Evolutionary conservation across 2,888 invertebrate genomes (phyloP), one percentile per base, ranked within the genome.

Genomic region (Drosophila algonquin): DNA sequence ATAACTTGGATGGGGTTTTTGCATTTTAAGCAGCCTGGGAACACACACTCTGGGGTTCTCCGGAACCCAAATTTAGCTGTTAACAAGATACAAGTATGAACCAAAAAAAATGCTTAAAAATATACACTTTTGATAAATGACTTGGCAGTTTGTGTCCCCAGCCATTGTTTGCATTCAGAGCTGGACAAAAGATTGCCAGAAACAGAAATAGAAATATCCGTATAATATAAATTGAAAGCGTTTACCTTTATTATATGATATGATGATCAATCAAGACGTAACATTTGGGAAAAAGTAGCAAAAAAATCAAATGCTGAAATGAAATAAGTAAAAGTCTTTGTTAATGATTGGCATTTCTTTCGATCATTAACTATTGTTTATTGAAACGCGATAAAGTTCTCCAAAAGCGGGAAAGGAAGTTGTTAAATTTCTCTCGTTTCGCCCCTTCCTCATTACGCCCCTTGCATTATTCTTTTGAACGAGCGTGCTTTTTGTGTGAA

Each of bases 381-480:
- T 63, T 62, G 30, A 40, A 30, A 9, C 2, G 46, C 12, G 16
- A 35, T 40, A 67, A 65, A 65, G 67, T 67, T 67, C 65, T 64
- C 27, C 44, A 27, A 16, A 27, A 16, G 7, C 54, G 14, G 12
- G 2, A 44, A 50, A 65, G 65, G 65, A 67, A 67, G 65, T 67
- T 35, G 51, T 65, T 67, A 67, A 57, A 46, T 67, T 65, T 67
- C 65, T 65, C 65, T 16, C 9, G 2, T n/a, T n/a, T n/a, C n/a
- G n/a, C n/a, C n/a, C n/a, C 81, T 85, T 85, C 85, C 87, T 87
- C 74, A 59, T 72, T 80, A 82, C 83, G 77, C 73, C 72, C 75
- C 75, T 79, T 79, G 85, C 74, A 87, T 87, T 76, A 85, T 79
- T 74, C 40, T 40, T 7, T 40, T n/a, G 2, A 40, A 2, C 40